Conservation (phyloP, 2,888 invertebrate genomes). For the Meganola albula region DNA sequence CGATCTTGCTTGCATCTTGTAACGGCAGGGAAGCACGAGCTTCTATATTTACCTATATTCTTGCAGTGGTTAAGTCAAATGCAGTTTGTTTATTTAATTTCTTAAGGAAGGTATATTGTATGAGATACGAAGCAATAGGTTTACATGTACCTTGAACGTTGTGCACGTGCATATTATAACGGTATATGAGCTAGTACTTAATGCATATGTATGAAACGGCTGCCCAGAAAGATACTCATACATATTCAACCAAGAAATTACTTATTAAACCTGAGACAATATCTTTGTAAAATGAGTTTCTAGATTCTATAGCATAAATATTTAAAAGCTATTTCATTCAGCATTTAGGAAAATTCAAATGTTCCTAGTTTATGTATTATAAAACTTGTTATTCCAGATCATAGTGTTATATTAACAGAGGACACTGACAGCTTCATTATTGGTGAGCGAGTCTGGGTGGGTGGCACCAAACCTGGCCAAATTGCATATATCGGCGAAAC, state of each 20-base stretch:
- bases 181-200: constrained; percentile 52
- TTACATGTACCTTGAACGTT: constrained; percentile 53
- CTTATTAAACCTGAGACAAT: too few relatives aligned
- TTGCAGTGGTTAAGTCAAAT: constrained; percentile 56
- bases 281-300: too few relatives aligned
- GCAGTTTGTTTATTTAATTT: constrained; percentile 61
- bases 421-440: constrained; percentile 97
- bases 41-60: constrained; percentile 30
- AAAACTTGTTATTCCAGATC: constrained; percentile 79
- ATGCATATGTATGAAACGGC: constrained; percentile 44
- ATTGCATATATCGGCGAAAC: constrained; percentile 97
- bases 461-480: constrained; percentile 92
- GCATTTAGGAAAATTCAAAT: too few relatives aligned
- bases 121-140: too few relatives aligned
- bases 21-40: constrained; percentile 39
- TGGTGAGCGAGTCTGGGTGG: constrained; percentile 96
- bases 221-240: constrained; percentile 43
- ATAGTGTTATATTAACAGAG: constrained; percentile 88
- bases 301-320: too few relatives aligned
- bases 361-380: too few relatives aligned
- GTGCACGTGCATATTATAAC: constrained; percentile 62
- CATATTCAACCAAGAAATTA: too few relatives aligned
- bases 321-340: too few relatives aligned
- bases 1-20: constrained; percentile 34
- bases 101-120: too few relatives aligned